Conservation (phyloP, 2,797 vertebrate species). For the Zenarchopterus dispar region DNA sequence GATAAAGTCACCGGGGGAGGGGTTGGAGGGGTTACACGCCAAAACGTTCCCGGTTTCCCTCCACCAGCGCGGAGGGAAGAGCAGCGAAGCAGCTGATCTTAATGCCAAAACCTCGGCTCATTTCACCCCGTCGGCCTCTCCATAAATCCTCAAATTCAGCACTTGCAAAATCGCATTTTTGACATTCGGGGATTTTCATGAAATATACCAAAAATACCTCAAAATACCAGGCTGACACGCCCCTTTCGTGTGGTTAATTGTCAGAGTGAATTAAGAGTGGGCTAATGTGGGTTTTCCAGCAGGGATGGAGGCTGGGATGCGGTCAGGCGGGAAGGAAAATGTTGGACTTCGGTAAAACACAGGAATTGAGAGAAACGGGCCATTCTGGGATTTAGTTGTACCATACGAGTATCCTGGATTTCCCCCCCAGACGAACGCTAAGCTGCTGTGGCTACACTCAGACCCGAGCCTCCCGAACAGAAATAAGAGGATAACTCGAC, state of each 20-base stretch:
- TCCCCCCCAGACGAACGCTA: conserved; percentile 56
- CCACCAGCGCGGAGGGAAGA: conserved; percentile 15
- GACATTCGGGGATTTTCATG: conserved; percentile 54
- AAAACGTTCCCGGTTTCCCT: conserved; percentile 3
- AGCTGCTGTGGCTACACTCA: conserved; percentile 58
- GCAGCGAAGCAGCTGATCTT: conserved; percentile 27
- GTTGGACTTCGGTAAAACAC: conserved; percentile 44
- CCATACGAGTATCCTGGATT: conserved; percentile 62
- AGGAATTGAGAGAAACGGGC: conserved; percentile 42
- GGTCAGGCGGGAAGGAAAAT: conserved; percentile 46
- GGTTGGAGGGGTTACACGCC: conserved; percentile 23
- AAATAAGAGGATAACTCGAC: conserved; percentile 65
- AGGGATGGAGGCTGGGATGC: conserved; percentile 53
- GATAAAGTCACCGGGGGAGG: conserved; percentile 7
- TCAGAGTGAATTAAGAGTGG: conserved; percentile 61
- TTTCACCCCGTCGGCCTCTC: conserved; percentile 16
- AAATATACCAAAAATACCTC: conserved; percentile 54
- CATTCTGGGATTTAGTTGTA: conserved; percentile 55
- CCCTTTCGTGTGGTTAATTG: conserved; percentile 62
- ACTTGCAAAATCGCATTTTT: conserved; percentile 63
- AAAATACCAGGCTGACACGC: conserved; percentile 53
- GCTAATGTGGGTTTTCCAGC: conserved; percentile 57
- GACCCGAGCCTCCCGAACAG: conserved; percentile 50
- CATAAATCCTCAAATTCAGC: conserved; percentile 31
- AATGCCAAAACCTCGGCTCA: conserved; percentile 50